Evolutionary conservation across 1,140 invertebrate genomes (phyloP).

Genomic region (Mercenaria mercenaria): DNA sequence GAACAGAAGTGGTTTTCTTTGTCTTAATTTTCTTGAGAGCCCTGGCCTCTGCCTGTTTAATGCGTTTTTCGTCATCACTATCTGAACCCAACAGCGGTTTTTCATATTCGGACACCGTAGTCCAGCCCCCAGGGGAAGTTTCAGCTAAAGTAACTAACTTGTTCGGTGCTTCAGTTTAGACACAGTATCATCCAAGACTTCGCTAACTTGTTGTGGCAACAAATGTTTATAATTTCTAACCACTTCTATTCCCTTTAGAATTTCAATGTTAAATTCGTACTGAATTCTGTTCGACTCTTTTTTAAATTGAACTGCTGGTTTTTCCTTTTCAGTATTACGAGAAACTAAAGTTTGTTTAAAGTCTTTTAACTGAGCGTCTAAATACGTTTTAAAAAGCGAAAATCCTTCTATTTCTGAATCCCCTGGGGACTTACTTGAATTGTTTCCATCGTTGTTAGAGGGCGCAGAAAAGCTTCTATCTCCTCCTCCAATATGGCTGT

Average conservation of each 20-base stretch:
- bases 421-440: conserved; percentile 20
- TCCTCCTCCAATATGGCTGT: no score
- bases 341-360: background rate
- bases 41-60: background rate
- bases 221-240: background rate
- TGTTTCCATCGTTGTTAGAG: no score
- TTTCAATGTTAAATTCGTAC: background rate
- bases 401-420: background rate
- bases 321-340: background rate
- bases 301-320: background rate
- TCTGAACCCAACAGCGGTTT: background rate
- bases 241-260: background rate
- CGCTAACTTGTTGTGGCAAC: background rate
- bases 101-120: background rate
- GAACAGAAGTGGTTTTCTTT: background rate
- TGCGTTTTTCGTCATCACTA: background rate
- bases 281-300: background rate
- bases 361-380: background rate
- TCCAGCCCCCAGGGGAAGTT: no score
- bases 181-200: background rate
- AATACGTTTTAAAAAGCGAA: background rate
- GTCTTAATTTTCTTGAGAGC: background rate
- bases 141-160: background rate
- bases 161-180: background rate
- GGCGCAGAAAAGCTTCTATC: no score